phyloP scores from a whole-genome alignment of 2,113 vertebrate species.

The Solenodon paradoxus region DNA sequence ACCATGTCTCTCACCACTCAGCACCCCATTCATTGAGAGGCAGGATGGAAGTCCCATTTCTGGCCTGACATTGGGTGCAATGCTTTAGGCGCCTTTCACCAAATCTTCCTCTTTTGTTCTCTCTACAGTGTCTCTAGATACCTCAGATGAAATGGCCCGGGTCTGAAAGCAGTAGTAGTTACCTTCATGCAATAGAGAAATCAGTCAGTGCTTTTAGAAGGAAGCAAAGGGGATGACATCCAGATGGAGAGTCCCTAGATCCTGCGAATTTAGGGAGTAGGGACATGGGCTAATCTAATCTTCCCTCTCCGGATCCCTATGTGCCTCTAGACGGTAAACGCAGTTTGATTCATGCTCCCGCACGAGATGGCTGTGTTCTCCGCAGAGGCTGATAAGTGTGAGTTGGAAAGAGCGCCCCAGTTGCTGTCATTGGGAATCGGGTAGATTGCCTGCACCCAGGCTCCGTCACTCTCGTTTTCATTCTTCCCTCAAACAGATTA shows the following conservation, averaged over 20 bases:
- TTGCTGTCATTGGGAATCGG: background rate
- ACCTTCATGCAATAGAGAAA: background rate
- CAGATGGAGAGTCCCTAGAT: background rate
- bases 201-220: background rate
- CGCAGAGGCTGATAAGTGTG: background rate
- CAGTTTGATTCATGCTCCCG: background rate
- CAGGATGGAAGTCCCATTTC: fast-evolving
- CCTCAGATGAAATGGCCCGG: background rate
- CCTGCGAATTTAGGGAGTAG: background rate
- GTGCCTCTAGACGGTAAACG: background rate
- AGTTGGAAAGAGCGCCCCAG: background rate
- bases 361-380: background rate
- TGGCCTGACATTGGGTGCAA: background rate
- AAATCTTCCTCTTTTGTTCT: background rate
- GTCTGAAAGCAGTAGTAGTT: background rate
- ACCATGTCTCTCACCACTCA: background rate
- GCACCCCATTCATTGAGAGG: background rate
- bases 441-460: background rate
- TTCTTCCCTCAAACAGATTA: conserved; percentile 43
- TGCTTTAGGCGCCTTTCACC: background rate
- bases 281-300: background rate
- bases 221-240: background rate
- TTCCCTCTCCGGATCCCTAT: fast-evolving
- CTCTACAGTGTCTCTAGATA: background rate
- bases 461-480: background rate